Base-by-base conservation (phyloP, 1,140 invertebrate genomes). In the Drosophila sucinea region DNA sequence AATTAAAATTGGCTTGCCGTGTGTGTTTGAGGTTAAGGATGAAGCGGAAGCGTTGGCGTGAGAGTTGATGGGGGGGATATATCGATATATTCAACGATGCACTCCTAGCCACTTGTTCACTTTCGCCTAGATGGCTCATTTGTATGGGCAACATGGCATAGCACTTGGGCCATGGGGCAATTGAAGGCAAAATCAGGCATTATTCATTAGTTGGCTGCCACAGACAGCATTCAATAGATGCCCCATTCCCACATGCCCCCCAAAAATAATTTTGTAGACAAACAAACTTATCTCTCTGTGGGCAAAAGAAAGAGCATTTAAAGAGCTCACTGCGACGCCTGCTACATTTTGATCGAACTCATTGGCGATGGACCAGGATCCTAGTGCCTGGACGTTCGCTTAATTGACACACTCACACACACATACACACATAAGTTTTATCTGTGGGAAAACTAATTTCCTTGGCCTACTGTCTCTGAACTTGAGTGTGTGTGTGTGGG, bases 381-480 rank as follows among this genome's bases (percentile, higher is more conserved):
- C 29, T 68, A 68, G 54, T 61, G 63, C 67, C 67, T 67, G 61
- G 68, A 54, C 40, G 55, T 63, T 71, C 77, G 65, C 79, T 86
- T 86, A 86, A 86, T 86, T 86, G 83, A 83, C 83, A 79, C 75
- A 83, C 83, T 77, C 75, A 73, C 81, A 84, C 65, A 80, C 40
- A 47, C 33, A 11, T 3, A n/a, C 8, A 35, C 47, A 54, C 51
- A 30, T 38, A 38, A 77, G 83, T 87, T 79, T 87, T 77, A 86
- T 82, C 83, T 87, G 79, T 87, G 83, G 83, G 83, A 87, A 86
- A 86, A 86, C 83, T 87, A 86, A 86, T 86, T 86, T 86, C 76
- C 77, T 33, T 69, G 83, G 72, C 83, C 79, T 71, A 82, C 69
- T 65, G 81, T 85, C 35, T 63, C 10, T 70, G 3, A 41, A 5